Evolutionary conservation across 2,888 invertebrate species (phyloP), one percentile per base, ranked within the genome.

Genomic region (Colostygia pectinataria): DNA sequence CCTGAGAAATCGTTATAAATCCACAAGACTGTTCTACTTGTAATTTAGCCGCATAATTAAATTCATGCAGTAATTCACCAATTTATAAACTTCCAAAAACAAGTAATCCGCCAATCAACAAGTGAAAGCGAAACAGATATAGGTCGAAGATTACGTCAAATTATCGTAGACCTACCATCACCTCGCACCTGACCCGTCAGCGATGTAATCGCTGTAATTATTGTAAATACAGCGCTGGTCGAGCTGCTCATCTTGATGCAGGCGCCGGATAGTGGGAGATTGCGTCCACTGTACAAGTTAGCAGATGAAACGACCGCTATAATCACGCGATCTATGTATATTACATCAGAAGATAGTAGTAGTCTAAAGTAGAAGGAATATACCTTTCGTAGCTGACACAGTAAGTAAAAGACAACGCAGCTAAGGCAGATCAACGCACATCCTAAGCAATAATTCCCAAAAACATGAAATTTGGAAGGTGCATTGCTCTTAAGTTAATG

Each of bases 151-250:
- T 60, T 54, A 60, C 53, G 53, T 54, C 57, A 43, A 50, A 50
- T 57, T 56, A 57, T 60, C 53, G 42, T 29, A 14, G 51, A 52
- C 46, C 37, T 28, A 52, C 48, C 43, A 42, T 53, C 55, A 54
- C 44, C 57, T 61, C 58, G 60, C 65, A 71, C 70, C 69, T 75
- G 73, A 77, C 73, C 76, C 67, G 54, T 51, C 60, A 57, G 57
- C 59, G 69, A 71, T 70, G 61, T 56, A 66, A 78, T 78, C 73
- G 54, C 52, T 56, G 69, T 80, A 80, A 83, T 83, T 80, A 80
- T 75, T 74, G 74, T 78, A 80, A 80, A 78, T 77, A 75, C 63
- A 72, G 63, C 67, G 65, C 51, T 51, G 59, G 74, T 69, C 43
- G 55, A 54, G 58, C 51, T 50, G 43, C 37, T 56, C 63, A 73